Base-by-base conservation (phyloP, 1,140 invertebrate genomes). In the Drosophila ambigua region DNA sequence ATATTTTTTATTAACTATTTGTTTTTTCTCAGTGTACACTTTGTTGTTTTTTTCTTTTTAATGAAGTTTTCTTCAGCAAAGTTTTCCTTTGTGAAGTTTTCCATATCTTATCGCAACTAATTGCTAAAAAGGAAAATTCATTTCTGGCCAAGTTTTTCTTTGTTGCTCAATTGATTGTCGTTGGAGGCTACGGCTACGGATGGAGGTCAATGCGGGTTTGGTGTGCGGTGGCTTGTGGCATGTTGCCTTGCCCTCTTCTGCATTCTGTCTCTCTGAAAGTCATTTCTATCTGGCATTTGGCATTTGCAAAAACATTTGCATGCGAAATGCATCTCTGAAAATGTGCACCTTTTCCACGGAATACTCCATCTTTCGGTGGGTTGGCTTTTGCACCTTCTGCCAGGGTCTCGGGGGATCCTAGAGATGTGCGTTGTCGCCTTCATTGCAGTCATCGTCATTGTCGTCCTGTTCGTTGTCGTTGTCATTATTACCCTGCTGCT, bases 401-500 rank as follows among this genome's bases (percentile, higher is more conserved):
- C 5, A 15, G 41, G 26, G 48, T 7, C 26, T 45, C 54, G 50
- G 66, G 59, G 23, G 23, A 4, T 24, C 3, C 23, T 24, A 24
- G 23, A 4, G 23, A 3, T 63, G 48, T 58, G 63, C 77, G 77
- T 58, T 67, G 68, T 83, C 69, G 78, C 73, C 65, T 78, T 66
- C 81, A 79, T 84, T 84, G 81, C 81, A 77, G 77, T 85, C 72
- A 49, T 67, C 60, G 63, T 74, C 9, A 7, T 31, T 31, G 31
- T 31, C 31, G 9, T 39, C 3, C 35, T 39, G 9, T 39, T 85
- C 66, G 51, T 67, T 55, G 64, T 74, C 82, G 82, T 78, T 85
- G 82, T 85, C 82, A 85, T 85, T 85, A 85, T 87, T 85, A 78
- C 82, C 82, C 78, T 64, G 82, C 82, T 82, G 78, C 82, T 76